phyloP scores from a whole-genome alignment of 2,113 vertebrate species.

The Actenoides lindsayi region DNA sequence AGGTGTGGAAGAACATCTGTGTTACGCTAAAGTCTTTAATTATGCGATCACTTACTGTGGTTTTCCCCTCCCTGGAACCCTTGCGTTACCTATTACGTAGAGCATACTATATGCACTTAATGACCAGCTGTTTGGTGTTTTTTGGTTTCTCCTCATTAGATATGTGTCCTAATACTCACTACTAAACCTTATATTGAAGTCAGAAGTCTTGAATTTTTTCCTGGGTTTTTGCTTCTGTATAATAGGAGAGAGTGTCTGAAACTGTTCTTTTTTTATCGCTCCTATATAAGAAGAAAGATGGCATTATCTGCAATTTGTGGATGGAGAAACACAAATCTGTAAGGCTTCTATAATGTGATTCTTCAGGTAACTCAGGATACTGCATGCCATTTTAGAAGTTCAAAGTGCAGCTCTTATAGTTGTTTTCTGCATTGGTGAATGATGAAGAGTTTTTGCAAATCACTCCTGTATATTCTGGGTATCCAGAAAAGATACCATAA shows the following conservation, averaged over 20 bases:
- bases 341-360: background rate
- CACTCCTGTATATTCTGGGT: background rate
- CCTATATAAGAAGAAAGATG: background rate
- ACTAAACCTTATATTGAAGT: background rate
- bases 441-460: background rate
- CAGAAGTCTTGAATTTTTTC: background rate
- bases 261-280: background rate
- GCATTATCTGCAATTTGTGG: background rate
- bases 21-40: background rate
- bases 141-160: background rate
- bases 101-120: background rate
- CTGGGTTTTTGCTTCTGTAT: background rate
- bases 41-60: background rate
- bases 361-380: background rate
- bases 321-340: background rate
- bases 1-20: conserved; percentile 1
- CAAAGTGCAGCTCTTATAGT: background rate
- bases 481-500: background rate
- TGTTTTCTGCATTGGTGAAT: background rate
- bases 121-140: background rate
- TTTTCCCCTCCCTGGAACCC: background rate
- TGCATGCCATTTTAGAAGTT: background rate
- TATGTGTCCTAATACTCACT: background rate
- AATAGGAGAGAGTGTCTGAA: background rate
- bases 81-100: background rate